Conservation (phyloP, 2,888 invertebrate genomes). For the Trileptium ribeirensis region DNA sequence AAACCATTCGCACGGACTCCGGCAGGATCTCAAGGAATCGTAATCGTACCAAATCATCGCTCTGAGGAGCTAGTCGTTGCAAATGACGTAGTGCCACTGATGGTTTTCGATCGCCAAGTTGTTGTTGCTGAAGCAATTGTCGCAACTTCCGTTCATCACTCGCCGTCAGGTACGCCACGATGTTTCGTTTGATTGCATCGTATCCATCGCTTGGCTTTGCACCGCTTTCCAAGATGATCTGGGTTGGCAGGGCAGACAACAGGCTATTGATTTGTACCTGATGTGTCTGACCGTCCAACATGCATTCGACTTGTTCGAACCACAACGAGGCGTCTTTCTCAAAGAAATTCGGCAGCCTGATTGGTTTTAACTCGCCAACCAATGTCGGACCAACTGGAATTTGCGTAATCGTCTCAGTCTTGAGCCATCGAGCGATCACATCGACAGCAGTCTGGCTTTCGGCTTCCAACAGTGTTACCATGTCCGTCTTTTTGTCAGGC, state of each 20-base stretch:
- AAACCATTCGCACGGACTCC: neutral
- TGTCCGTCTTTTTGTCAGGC: no score
- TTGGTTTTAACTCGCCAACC: no score
- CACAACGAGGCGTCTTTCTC: neutral
- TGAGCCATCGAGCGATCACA: no score
- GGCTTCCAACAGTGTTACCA: no score
- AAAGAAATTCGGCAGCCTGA: neutral
- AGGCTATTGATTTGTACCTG: neutral
- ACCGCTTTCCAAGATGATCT: slow-evolving; percentile 2
- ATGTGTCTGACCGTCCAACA: neutral
- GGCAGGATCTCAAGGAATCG: neutral
- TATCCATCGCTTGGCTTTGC: neutral
- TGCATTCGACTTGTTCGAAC: neutral
- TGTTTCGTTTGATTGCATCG: neutral
- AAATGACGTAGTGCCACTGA: neutral
- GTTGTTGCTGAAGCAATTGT: neutral
- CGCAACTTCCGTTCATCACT: neutral
- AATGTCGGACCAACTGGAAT: no score
- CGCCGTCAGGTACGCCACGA: neutral
- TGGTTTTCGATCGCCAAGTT: neutral
- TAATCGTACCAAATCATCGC: neutral
- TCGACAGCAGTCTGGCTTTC: no score
- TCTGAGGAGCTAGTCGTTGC: neutral
- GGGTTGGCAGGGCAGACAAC: neutral
- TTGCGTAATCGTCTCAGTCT: no score